Conservation (phyloP, 2,113 vertebrate species). For the Junco hyemalis region DNA sequence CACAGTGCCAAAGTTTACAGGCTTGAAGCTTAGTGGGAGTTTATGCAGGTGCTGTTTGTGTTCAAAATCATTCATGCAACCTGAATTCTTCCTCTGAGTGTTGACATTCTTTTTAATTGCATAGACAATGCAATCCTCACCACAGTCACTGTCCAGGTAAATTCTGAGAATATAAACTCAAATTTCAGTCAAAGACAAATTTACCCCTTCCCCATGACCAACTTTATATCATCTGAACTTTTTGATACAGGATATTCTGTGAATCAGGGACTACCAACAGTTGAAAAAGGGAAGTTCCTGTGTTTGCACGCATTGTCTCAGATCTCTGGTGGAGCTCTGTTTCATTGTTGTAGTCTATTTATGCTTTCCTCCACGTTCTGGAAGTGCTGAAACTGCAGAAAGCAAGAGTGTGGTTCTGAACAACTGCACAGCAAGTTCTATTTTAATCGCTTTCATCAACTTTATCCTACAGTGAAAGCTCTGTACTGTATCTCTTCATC, state of each 20-base stretch:
- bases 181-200: background rate
- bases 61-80: background rate
- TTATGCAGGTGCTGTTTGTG: background rate
- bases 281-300: constrained; percentile 65
- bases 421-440: constrained; percentile 48
- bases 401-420: constrained; percentile 18
- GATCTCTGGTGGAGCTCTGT: constrained; percentile 62
- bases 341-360: constrained; percentile 66
- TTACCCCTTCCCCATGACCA: background rate
- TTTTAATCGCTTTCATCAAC: constrained; percentile 45
- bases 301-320: constrained; percentile 47
- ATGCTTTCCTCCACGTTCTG: constrained; percentile 66
- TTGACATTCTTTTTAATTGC: background rate
- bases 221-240: background rate
- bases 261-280: constrained; percentile 3
- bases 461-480: constrained; percentile 25
- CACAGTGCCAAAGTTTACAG: background rate
- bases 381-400: constrained; percentile 68
- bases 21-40: background rate
- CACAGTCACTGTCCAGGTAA: background rate
- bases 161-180: background rate
- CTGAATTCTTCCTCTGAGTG: background rate
- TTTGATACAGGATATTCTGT: background rate
- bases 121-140: background rate
- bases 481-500: background rate